These are phyloP conservation scores for Merluccius polli DNA, from an alignment of 2,797 vertebrate species.

Conservation along the genomic window DNA sequence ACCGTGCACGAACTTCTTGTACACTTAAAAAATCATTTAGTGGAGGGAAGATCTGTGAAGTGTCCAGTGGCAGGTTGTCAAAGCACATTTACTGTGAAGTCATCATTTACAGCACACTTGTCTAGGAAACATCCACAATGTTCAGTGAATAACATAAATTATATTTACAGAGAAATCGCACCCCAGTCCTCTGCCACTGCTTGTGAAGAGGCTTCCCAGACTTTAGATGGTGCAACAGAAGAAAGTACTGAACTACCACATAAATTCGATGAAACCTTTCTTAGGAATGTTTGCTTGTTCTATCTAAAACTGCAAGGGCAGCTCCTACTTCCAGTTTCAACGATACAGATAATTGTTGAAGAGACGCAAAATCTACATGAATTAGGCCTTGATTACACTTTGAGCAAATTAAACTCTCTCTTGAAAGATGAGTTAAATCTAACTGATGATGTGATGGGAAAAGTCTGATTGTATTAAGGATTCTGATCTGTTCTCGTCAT, in stretches of 20 bases:
- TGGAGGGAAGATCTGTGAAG: constrained; percentile 22
- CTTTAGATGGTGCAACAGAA: not conserved
- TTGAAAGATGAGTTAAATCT: too few relatives aligned
- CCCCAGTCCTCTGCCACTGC: not conserved
- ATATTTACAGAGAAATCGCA: not conserved
- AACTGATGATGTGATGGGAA: too few relatives aligned
- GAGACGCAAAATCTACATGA: too few relatives aligned
- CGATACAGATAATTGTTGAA: too few relatives aligned
- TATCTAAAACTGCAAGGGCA: too few relatives aligned
- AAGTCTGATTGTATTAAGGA: too few relatives aligned
- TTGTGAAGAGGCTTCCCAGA: not conserved
- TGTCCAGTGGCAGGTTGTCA: constrained; percentile 29
- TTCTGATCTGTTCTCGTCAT: too few relatives aligned
- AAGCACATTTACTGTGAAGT: constrained; percentile 20
- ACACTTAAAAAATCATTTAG: constrained; percentile 14
- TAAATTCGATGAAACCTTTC: not conserved
- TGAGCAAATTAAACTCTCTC: too few relatives aligned
- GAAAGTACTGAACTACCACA: constrained; percentile 13
- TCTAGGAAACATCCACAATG: constrained; percentile 25
- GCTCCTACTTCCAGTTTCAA: too few relatives aligned
- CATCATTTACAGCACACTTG: constrained; percentile 32
- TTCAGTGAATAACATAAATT: not conserved
- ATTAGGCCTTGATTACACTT: too few relatives aligned
- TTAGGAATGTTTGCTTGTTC: too few relatives aligned
- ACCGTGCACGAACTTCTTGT: not conserved